phyloP scores from a whole-genome alignment of 2,113 vertebrate species.

The Pseudorectes ferrugineus region DNA sequence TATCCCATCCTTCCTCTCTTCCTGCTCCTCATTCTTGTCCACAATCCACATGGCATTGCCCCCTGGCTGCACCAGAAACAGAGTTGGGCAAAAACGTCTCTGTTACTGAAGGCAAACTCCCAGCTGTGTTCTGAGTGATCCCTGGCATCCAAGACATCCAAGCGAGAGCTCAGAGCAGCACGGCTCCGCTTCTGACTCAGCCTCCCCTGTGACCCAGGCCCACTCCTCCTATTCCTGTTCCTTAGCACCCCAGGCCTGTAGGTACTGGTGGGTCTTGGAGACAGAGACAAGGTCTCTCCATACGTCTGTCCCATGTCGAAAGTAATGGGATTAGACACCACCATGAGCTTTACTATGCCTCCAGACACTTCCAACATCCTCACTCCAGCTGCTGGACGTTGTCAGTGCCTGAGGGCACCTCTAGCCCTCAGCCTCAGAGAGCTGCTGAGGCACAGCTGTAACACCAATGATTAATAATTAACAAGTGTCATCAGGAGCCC shows the following conservation, averaged over 20 bases:
- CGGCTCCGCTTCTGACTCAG: not conserved
- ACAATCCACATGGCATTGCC: not conserved
- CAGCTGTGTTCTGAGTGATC: not conserved
- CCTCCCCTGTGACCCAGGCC: not conserved
- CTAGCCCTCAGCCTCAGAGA: not conserved
- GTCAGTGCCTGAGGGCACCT: rapidly evolving
- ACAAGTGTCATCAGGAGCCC: not conserved
- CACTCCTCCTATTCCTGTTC: not conserved
- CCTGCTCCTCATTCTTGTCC: not conserved
- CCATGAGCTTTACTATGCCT: not conserved
- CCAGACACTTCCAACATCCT: not conserved
- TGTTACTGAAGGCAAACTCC: not conserved
- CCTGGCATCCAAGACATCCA: not conserved
- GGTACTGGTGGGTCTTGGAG: not conserved
- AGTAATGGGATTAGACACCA: not conserved
- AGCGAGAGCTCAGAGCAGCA: not conserved
- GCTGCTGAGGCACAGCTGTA: not conserved
- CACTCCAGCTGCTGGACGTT: not conserved
- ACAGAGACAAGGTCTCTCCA: not conserved
- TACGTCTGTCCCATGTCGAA: not conserved
- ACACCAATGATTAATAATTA: constrained; percentile 30
- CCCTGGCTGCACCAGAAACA: not conserved
- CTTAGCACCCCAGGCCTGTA: not conserved
- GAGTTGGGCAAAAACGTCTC: not conserved
- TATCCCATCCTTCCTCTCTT: not conserved